These are phyloP conservation scores for Galbula dea DNA, from an alignment of 2,113 vertebrate genomes.

Conservation along the genomic window DNA sequence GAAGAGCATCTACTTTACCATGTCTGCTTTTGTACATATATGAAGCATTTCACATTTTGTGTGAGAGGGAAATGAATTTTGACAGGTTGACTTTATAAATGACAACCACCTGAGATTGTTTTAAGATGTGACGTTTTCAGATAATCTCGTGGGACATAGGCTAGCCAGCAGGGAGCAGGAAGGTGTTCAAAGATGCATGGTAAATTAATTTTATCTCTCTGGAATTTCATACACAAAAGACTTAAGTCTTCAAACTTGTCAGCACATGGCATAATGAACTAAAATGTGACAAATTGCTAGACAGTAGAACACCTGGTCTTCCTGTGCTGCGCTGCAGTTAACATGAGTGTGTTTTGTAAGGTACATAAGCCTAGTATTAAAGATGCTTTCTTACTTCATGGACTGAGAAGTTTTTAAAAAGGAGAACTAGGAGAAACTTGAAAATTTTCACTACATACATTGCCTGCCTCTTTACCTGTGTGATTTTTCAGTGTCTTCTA, in stretches of 20 bases:
- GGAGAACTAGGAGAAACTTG: not conserved
- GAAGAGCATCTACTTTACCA: not conserved
- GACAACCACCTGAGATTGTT: not conserved
- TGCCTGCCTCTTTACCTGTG: not conserved
- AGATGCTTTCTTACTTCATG: not conserved
- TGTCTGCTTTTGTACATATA: not conserved
- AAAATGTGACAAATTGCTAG: constrained; percentile 20
- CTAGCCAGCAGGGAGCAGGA: not conserved
- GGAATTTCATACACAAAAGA: not conserved
- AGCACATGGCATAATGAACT: not conserved
- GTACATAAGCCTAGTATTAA: not conserved
- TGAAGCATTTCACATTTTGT: not conserved
- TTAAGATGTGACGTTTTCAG: not conserved
- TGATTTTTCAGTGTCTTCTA: not conserved
- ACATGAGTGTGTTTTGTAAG: not conserved
- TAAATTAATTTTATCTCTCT: constrained; percentile 6
- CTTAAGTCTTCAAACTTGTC: not conserved
- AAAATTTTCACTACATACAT: not conserved
- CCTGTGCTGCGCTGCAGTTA: not conserved
- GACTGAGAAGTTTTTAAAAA: not conserved
- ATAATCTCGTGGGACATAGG: not conserved
- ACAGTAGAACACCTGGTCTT: constrained; percentile 11
- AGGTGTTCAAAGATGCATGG: not conserved
- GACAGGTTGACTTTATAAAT: not conserved
- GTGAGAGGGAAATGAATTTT: not conserved